A percentile compares a stretch with the other conserved stretches of the same genome.
Evolutionary conservation across 2,797 vertebrate species (phyloP).

Genomic region (Babyrousa celebensis): DNA sequence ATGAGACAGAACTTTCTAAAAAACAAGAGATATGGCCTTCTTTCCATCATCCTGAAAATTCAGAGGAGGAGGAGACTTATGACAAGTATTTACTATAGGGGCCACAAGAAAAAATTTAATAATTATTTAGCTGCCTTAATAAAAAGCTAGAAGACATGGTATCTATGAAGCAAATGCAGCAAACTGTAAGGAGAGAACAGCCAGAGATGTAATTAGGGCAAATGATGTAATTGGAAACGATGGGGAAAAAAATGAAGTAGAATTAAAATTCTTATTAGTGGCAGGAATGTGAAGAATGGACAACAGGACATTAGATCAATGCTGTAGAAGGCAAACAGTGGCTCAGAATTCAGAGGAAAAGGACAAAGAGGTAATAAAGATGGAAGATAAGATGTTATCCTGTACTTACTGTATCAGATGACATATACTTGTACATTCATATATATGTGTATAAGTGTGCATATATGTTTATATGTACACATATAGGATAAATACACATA

Average conservation of each 20-base stretch:
- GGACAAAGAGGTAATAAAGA: not conserved
- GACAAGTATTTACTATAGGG: slow-evolving; percentile 6
- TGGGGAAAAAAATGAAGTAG: slow-evolving; percentile 10
- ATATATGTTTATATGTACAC: not conserved
- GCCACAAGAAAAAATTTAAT: not conserved
- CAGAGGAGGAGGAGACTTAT: slow-evolving; percentile 15
- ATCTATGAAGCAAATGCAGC: slow-evolving; percentile 19
- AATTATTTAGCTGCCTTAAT: slow-evolving; percentile 45
- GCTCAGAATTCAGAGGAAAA: slow-evolving; percentile 50
- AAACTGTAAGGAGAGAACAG: not conserved
- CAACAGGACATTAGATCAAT: not conserved
- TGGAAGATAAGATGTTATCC: slow-evolving; percentile 3
- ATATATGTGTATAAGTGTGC: not conserved
- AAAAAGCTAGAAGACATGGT: not conserved
- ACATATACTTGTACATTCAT: not conserved
- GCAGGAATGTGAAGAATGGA: not conserved
- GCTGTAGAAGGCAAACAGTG: not conserved
- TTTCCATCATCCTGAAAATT: slow-evolving; percentile 48
- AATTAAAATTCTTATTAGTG: slow-evolving; percentile 50
- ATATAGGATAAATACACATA: not conserved
- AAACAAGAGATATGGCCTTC: not conserved
- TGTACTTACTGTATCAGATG: not conserved
- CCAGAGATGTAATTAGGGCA: not conserved
- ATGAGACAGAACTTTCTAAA: slow-evolving; percentile 25
- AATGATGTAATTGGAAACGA: not conserved